phyloP scores from a whole-genome alignment of 2,113 vertebrate genomes.

The Isurus oxyrinchus region DNA sequence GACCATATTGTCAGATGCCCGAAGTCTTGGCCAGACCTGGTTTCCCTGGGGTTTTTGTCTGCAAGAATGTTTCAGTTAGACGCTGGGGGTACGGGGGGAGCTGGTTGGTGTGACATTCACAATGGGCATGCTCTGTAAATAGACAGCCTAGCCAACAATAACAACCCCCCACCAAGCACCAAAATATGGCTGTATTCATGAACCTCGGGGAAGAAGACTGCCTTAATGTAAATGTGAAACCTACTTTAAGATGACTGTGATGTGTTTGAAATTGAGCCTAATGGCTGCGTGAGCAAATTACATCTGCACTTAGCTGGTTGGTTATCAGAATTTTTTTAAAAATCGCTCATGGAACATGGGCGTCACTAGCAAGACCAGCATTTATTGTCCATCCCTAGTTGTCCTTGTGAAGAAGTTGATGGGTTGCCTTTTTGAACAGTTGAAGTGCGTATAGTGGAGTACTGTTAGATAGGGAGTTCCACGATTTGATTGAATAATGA shows the following conservation, averaged over 20 bases:
- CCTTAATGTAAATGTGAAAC: background rate
- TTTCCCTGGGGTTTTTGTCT: background rate
- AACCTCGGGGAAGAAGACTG: background rate
- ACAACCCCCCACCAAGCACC: background rate
- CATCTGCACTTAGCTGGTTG: background rate
- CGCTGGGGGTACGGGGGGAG: background rate
- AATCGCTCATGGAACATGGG: background rate
- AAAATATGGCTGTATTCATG: background rate
- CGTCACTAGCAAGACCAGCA: background rate
- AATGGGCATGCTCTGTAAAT: background rate
- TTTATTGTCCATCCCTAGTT: background rate
- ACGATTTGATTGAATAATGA: background rate
- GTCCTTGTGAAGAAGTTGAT: no score
- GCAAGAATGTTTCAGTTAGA: background rate
- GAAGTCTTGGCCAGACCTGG: background rate
- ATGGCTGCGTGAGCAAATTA: background rate
- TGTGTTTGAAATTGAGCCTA: background rate
- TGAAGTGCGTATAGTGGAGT: no score
- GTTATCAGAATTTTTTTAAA: background rate
- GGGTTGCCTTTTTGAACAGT: no score
- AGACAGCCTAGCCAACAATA: background rate
- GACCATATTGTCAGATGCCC: background rate
- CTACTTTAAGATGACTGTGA: background rate
- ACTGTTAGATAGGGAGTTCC: background rate
- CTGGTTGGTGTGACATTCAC: background rate